phyloP scores from a whole-genome alignment of 1,140 invertebrate genomes.

The Aphis craccivora region DNA sequence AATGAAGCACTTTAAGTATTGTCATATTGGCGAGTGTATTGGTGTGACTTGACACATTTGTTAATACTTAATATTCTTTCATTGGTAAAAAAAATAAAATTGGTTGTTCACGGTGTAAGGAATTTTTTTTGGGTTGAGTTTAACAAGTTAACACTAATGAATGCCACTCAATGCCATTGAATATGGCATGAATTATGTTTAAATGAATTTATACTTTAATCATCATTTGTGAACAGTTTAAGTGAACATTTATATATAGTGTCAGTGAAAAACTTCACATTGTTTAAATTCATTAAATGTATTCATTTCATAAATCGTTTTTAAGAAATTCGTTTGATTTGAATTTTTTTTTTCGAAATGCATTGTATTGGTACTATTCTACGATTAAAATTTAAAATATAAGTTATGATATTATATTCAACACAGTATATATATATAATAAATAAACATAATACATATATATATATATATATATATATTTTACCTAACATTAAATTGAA shows the following conservation, averaged over 20 bases:
- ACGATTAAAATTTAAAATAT: neutral
- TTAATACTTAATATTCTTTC: neutral
- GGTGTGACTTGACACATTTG: neutral
- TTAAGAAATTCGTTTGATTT: neutral
- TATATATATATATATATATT: too few relatives aligned
- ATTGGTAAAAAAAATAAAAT: neutral
- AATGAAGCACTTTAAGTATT: neutral
- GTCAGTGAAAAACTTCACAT: neutral
- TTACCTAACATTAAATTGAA: neutral
- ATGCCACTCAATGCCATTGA: neutral
- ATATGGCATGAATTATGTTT: neutral
- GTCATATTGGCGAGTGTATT: slow-evolving; percentile 15
- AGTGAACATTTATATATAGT: neutral
- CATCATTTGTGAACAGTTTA: neutral
- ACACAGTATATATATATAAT: too few relatives aligned
- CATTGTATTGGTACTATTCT: neutral
- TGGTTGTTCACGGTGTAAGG: neutral
- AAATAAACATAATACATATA: too few relatives aligned
- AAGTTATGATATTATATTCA: neutral
- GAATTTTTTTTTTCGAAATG: neutral
- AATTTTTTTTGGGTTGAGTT: neutral
- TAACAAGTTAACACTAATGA: neutral
- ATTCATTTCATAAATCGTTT: neutral
- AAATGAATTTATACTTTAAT: neutral
- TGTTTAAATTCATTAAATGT: neutral